Base-by-base conservation (phyloP, 2,888 invertebrate species). In the Encarsia formosa region DNA sequence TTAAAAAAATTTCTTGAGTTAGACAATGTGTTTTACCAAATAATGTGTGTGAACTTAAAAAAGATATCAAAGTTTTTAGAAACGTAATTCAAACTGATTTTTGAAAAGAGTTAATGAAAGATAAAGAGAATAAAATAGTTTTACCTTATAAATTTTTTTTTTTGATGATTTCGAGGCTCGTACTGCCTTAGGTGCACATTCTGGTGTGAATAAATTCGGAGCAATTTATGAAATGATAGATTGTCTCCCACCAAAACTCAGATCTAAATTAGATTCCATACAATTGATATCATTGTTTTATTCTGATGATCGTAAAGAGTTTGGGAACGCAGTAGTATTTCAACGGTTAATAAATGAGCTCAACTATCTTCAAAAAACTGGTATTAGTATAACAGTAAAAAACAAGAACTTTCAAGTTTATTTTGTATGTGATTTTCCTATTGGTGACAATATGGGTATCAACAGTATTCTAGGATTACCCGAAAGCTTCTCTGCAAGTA, bases 401-500 rank as follows among this genome's bases (percentile, higher is more conserved):
- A 35, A 23, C 23, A 35, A 18, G 13, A 34, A 35, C 24, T 18
- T 24, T 35, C 19, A 5, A 37, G 24, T 46, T 35, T 23, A 37
- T 16, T 37, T 37, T 37, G 35, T 37, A 26, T 46, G 46, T 24
- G 18, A n/a, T 37, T 15, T 34, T 16, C 20, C 35, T 15, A 2
- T 37, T 15, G 37, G 35, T 19, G 46, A 46, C 18, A 46, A 46
- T 24, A 15, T 46, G 16, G 46, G 46, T 11, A 19, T 35, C 11
- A 46, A 46, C 35, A 35, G 37, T n/a, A 46, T 46, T 37, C 35
- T 46, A 23, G 37, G 37, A n/a, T 35, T 37, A 13, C 22, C 35
- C 9, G 46, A 46, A 37, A 46, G 46, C 18, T 46, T 46, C 23
- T 35, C 22, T 20, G 23, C 22, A 22, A 46, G 23, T 22, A 20